Evolutionary conservation across 1,140 invertebrate species (phyloP).

Genomic region (Sarcophaga bullata): DNA sequence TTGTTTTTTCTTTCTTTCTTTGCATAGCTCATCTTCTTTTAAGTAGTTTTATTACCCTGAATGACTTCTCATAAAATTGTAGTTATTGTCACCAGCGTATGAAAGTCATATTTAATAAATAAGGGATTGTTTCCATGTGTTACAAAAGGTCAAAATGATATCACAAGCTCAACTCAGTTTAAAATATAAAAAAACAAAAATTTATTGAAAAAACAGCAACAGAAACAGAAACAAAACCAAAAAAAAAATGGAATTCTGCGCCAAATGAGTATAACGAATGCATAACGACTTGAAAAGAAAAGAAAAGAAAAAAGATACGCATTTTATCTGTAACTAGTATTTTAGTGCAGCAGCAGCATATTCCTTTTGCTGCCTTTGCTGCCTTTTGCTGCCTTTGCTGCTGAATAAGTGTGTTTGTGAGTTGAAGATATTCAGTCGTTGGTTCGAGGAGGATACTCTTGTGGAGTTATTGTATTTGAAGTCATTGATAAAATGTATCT

Average conservation of each 20-base stretch:
- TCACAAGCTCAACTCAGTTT: neutral
- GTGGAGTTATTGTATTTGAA: neutral
- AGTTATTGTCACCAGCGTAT: neutral
- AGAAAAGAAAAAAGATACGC: neutral
- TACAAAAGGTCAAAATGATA: slow-evolving; percentile 20
- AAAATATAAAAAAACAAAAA: neutral
- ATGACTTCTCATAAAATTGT: slow-evolving; percentile 15
- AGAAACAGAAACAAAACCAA: neutral
- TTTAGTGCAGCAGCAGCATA: neutral
- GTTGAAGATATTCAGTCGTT: too few relatives aligned
- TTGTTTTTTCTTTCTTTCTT: too few relatives aligned
- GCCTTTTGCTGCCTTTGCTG: too few relatives aligned
- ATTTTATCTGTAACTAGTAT: slow-evolving; percentile 19
- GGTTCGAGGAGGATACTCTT: neutral
- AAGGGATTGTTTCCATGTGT: neutral
- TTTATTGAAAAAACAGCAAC: neutral
- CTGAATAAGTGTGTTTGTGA: too few relatives aligned
- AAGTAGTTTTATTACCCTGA: slow-evolving; percentile 10
- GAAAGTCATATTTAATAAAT: neutral
- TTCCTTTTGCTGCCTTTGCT: too few relatives aligned
- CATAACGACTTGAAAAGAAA: neutral
- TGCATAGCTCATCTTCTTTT: slow-evolving; percentile 3
- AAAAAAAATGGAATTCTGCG: neutral
- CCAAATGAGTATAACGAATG: neutral
- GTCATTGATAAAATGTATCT: too few relatives aligned